These are phyloP conservation scores for Xyrauchen texanus DNA, from an alignment of 2,113 vertebrate species.

Conservation along the genomic window DNA sequence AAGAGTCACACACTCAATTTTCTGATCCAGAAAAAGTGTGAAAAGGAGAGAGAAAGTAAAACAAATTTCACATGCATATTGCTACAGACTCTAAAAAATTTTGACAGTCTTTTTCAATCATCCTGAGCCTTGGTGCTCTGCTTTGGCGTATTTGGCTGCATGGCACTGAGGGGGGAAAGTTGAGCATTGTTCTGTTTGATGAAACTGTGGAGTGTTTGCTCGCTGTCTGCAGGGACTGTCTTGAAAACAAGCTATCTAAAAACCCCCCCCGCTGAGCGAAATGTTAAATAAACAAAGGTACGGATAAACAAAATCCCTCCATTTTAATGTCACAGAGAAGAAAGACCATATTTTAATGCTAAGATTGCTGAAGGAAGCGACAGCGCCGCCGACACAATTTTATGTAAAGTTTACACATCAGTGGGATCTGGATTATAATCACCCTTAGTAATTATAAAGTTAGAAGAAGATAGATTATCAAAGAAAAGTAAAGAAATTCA, in stretches of 20 bases:
- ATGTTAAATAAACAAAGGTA: conserved; percentile 83
- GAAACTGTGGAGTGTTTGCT: conserved; percentile 82
- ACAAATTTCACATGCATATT: conserved; percentile 65
- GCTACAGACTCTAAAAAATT: conserved; percentile 71
- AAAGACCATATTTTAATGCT: conserved; percentile 75
- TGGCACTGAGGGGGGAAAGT: conserved; percentile 75
- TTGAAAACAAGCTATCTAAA: conserved; percentile 82
- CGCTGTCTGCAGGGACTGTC: conserved; percentile 81
- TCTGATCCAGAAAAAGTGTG: too few relatives aligned
- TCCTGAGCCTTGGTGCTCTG: conserved; percentile 70
- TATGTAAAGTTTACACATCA: conserved; percentile 70
- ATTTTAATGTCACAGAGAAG: conserved; percentile 82
- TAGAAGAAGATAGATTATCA: conserved; percentile 49
- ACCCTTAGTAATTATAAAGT: conserved; percentile 52
- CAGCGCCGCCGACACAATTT: conserved; percentile 60
- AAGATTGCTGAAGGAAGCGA: conserved; percentile 63
- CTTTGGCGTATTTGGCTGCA: conserved; percentile 73
- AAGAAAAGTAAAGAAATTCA: too few relatives aligned
- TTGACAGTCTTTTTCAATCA: conserved; percentile 80
- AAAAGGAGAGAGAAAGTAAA: conserved; percentile 18
- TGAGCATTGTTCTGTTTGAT: conserved; percentile 82
- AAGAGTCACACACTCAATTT: conserved; percentile 42
- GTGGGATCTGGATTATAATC: conserved; percentile 53
- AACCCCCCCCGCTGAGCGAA: conserved; percentile 80
- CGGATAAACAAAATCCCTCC: conserved; percentile 82